A percentile compares a stretch with the other conserved stretches of the same genome.
These are phyloP conservation scores for Mantis religiosa DNA, from an alignment of 2,888 invertebrate genomes.

Conservation along the genomic window DNA sequence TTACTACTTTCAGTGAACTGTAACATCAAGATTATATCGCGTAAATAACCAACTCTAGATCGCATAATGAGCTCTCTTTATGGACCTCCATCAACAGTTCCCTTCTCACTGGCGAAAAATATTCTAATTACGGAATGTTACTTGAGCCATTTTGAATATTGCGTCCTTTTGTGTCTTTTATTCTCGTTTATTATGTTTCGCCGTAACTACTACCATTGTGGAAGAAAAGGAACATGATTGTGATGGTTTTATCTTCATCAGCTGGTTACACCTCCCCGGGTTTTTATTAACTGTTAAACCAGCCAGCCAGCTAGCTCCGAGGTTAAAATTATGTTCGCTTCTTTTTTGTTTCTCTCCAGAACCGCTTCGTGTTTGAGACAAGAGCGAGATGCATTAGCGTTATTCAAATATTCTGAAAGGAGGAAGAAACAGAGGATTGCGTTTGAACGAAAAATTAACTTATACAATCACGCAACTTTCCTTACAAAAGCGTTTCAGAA, in stretches of 20 bases:
- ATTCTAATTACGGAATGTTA: neutral
- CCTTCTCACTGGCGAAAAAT: neutral
- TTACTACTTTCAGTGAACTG: neutral
- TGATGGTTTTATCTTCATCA: slow-evolving; percentile 8
- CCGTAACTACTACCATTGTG: neutral
- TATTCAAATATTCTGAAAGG: too few species aligned
- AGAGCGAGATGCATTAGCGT: too few species aligned
- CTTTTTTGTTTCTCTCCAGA: neutral
- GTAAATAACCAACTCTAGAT: neutral
- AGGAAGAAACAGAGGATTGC: too few species aligned
- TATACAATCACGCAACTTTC: too few species aligned
- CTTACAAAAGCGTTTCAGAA: too few species aligned
- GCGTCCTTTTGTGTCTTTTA: neutral
- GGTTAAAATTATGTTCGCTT: neutral
- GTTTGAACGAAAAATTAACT: too few species aligned
- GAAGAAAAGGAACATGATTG: neutral
- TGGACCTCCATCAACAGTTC: neutral
- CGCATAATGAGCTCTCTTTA: neutral
- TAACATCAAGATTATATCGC: neutral
- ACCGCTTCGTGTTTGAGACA: too few species aligned
- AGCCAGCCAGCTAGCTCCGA: neutral
- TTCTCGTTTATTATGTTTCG: neutral
- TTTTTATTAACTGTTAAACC: slow-evolving; percentile 2
- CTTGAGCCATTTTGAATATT: neutral
- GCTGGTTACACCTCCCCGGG: neutral